Conservation (phyloP, 2,113 vertebrate genomes). For the Mormoops blainvillei region DNA sequence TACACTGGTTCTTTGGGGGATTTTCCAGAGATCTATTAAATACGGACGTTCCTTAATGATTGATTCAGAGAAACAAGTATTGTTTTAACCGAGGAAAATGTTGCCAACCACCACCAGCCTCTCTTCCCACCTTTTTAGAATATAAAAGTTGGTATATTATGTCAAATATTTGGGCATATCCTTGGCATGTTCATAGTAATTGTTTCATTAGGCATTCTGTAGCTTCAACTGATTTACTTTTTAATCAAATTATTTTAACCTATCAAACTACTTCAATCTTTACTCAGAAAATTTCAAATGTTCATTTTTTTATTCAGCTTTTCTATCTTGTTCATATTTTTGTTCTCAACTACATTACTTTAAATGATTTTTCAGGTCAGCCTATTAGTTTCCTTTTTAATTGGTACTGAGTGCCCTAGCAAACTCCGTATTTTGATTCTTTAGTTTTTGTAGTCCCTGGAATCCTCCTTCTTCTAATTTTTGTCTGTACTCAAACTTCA, state of each 20-base stretch:
- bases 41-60: neutral
- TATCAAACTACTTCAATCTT: neutral
- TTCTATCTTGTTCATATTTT: neutral
- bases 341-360: neutral
- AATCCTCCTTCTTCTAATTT: neutral
- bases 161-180: neutral
- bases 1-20: neutral
- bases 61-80: neutral
- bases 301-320: conserved; percentile 9
- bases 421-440: neutral
- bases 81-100: conserved; percentile 5
- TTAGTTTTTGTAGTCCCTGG: neutral
- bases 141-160: neutral
- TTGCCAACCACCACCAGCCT: neutral
- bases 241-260: neutral
- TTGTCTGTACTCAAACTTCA: neutral
- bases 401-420: neutral
- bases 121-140: neutral
- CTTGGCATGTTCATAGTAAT: neutral
- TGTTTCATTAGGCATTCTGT: neutral
- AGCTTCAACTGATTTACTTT: neutral
- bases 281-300: neutral
- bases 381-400: conserved; percentile 15
- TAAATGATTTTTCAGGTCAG: neutral
- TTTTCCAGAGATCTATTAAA: conserved; percentile 31